These are phyloP conservation scores for Noctilio leporinus DNA, from an alignment of 2,113 vertebrate species.

Conservation along the genomic window DNA sequence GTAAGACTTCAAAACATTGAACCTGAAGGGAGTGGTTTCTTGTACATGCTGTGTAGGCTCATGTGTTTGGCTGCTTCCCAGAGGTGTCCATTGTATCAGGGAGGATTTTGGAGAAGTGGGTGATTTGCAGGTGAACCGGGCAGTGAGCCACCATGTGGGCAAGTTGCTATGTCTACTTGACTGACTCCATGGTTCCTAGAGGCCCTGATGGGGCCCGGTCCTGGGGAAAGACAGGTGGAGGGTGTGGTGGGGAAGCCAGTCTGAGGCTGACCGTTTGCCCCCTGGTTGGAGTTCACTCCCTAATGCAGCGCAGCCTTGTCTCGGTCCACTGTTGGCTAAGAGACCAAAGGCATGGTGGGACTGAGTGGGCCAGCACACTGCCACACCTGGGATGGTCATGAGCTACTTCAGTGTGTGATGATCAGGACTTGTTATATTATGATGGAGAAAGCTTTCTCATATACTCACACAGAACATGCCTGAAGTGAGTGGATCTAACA, in stretches of 20 bases:
- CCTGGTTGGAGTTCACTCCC: not conserved
- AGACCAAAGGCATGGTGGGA: not conserved
- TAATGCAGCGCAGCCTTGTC: too few relatives aligned
- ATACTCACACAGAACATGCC: not conserved
- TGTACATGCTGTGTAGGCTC: accelerated
- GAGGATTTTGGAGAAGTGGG: not conserved
- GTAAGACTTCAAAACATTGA: not conserved
- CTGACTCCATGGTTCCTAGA: not conserved
- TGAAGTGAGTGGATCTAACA: not conserved
- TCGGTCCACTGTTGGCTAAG: not conserved
- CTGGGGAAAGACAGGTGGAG: too few relatives aligned
- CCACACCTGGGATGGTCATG: accelerated
- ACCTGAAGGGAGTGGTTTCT: not conserved
- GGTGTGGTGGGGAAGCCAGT: too few relatives aligned
- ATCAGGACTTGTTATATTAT: accelerated
- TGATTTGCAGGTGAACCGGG: accelerated
- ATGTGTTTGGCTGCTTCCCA: not conserved
- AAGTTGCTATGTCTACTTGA: accelerated
- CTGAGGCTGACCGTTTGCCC: not conserved
- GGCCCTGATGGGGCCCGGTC: not conserved
- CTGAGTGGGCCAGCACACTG: too few relatives aligned
- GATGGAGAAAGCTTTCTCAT: not conserved
- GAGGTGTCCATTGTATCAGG: accelerated
- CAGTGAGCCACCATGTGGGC: not conserved
- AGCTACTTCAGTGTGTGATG: not conserved